Evolutionary conservation across 2,888 invertebrate genomes (phyloP).

Genomic region (Ormyrus nitidulus): DNA sequence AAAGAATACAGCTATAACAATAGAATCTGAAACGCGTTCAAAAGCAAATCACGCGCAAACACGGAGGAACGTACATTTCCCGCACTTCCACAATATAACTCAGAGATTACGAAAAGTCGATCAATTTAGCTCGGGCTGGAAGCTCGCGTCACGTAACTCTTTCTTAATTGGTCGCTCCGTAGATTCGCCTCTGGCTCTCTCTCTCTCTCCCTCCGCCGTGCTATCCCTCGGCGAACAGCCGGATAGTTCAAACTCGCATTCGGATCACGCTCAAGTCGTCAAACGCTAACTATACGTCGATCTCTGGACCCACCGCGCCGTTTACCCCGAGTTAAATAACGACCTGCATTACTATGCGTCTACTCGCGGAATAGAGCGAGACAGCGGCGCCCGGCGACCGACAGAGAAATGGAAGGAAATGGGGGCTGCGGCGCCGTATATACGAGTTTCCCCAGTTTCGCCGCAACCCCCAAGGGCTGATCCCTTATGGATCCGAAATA

Average conservation of each 20-base stretch:
- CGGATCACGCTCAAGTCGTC: conserved; percentile 65
- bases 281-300: conserved; percentile 61
- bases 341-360: conserved; percentile 61
- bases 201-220: neutral
- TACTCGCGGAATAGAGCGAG: no score
- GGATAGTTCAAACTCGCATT: conserved; percentile 56
- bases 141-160: conserved; percentile 52
- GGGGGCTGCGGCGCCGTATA: conserved; percentile 22
- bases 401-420: conserved; percentile 31
- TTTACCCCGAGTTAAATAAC: conserved; percentile 48
- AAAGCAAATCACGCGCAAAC: conserved; percentile 32
- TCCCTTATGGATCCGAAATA: conserved; percentile 35
- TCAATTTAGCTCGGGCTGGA: conserved; percentile 19
- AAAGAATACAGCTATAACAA: neutral
- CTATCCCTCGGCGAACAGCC: conserved; percentile 4
- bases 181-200: conserved; percentile 13
- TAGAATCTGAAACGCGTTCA: conserved; percentile 24
- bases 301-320: conserved; percentile 42
- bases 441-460: conserved; percentile 16
- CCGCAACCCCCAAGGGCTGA: conserved; percentile 29
- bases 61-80: neutral
- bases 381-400: neutral
- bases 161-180: conserved; percentile 49
- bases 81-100: conserved; percentile 15
- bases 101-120: conserved; percentile 45